Conservation (phyloP, 2,113 vertebrate species). For the Gambusia holbrooki region DNA sequence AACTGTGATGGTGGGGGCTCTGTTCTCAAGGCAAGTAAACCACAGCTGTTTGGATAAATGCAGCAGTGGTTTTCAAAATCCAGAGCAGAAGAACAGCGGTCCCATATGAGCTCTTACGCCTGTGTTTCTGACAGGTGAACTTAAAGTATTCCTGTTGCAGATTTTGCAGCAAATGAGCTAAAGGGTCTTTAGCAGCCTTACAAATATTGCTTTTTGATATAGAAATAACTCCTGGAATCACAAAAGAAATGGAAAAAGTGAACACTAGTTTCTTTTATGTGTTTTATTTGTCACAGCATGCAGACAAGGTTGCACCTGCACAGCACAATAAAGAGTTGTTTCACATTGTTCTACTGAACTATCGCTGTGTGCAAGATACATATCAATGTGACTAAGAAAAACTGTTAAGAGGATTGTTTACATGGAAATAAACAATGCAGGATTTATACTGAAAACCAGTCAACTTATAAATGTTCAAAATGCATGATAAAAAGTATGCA, state of each 20-base stretch:
- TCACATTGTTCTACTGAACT: constrained; percentile 15
- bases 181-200: background rate
- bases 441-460: background rate
- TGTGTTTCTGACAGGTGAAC: constrained; percentile 24
- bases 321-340: background rate
- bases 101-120: background rate
- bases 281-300: background rate
- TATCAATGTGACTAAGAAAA: constrained; percentile 12
- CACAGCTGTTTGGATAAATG: constrained; percentile 53
- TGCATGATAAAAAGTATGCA: background rate
- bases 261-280: background rate
- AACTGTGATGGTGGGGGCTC: constrained; percentile 25
- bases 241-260: background rate
- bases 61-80: constrained; percentile 35
- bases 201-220: background rate
- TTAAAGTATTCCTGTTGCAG: constrained; percentile 13
- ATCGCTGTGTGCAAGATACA: constrained; percentile 5
- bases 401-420: constrained; percentile 1
- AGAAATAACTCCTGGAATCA: background rate
- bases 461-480: background rate
- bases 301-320: background rate
- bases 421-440: background rate
- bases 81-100: background rate
- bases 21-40: constrained; percentile 38
- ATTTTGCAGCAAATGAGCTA: constrained; percentile 6